Conservation (phyloP, 2,113 vertebrate species). For the Microcebus jonahi region DNA sequence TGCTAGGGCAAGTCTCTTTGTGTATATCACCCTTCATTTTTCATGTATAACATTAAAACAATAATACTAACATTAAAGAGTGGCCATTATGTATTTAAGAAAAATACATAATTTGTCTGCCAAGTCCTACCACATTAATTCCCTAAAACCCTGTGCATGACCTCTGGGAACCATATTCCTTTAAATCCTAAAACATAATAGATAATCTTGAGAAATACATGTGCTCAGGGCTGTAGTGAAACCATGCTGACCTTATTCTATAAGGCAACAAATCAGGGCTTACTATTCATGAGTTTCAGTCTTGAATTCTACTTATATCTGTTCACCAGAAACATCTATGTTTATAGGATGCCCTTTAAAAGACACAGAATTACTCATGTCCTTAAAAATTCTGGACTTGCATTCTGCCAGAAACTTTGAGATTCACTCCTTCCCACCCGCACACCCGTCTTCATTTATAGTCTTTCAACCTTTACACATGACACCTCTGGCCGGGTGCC, state of each 20-base stretch:
- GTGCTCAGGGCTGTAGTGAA: background rate
- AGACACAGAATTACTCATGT: slow-evolving; percentile 65
- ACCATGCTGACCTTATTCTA: background rate
- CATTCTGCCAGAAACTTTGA: slow-evolving; percentile 48
- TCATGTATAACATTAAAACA: background rate
- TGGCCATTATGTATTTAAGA: background rate
- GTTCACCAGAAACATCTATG: slow-evolving; percentile 49
- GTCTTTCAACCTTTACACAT: slow-evolving; percentile 51
- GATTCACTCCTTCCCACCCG: background rate
- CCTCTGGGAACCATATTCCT: background rate
- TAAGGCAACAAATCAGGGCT: slow-evolving; percentile 15
- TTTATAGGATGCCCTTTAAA: slow-evolving; percentile 57
- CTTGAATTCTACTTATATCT: slow-evolving; percentile 33
- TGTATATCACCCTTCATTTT: background rate
- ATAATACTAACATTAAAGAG: background rate
- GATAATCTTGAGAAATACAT: background rate
- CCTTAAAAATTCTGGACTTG: slow-evolving; percentile 60
- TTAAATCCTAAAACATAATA: background rate
- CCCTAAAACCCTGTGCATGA: background rate
- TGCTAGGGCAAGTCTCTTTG: background rate
- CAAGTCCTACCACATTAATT: background rate
- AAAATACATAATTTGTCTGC: background rate
- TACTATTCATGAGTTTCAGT: slow-evolving; percentile 9
- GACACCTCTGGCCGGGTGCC: slow-evolving; percentile 65
- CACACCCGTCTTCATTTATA: slow-evolving; percentile 40